Evolutionary conservation across 2,797 vertebrate species (phyloP), one percentile per base, ranked within the genome.

Genomic region (Sebastes aleutianus): DNA sequence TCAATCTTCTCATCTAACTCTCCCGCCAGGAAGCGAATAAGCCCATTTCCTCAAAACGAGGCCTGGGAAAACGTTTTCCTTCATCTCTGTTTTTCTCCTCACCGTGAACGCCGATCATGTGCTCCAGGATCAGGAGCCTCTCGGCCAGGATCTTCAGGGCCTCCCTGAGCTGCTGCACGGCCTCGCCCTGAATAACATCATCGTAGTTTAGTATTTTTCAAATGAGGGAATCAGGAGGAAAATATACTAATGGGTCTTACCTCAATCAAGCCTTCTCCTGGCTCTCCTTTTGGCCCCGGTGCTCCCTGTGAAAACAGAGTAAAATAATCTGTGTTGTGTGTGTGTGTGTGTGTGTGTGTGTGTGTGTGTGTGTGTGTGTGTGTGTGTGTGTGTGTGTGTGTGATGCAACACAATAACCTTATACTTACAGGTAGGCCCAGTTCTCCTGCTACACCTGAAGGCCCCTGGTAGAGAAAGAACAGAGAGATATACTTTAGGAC

Each of bases 61-160:
- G n/a, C 59, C 34, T 74, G 67, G n/a, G 53, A n/a, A 74, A 68
- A 16, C 8, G 0, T 36, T 56, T 70, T 50, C 47, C 39, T 22
- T 11, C 8, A 4, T 22, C 14, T 76, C 27, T 67, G 94, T 95
- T 91, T 83, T 80, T 63, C 61, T 88, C 70, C 93, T 92, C 84
- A 99, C 98, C 98, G 0, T 99, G 98, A 92, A 99, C 90, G 68
- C 98, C 98, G 5, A 99, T 98, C 97, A 99, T 99, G 93, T 99
- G 98, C 87, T 99, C 98, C 92, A 99, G 95, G 91, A 99, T 99
- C 86, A 99, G 95, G 61, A 99, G 97, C 62, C 98, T 93, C 95
- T 99, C 98, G 0, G 98, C 98, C 92, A 99, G 95, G 94, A 99
- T 99, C 95, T 99, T 99, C 89, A 99, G 94, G 22, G 98, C 98